phyloP scores from a whole-genome alignment of 2,797 vertebrate genomes.

The Propithecus deckenii region DNA sequence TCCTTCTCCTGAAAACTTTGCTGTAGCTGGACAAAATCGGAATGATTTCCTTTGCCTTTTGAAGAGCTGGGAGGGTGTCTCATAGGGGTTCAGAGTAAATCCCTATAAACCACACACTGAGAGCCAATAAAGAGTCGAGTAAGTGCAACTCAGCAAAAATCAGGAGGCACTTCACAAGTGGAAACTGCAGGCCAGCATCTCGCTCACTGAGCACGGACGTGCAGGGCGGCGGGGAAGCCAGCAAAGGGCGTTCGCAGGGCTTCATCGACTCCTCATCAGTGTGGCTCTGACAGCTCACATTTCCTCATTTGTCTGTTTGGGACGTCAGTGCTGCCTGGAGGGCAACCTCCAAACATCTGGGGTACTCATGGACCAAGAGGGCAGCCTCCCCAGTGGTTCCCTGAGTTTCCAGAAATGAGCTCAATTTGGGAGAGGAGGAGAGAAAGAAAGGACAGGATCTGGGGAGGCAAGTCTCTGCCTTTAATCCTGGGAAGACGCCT shows the following conservation, averaged over 20 bases:
- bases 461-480: background rate
- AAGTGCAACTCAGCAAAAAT: background rate
- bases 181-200: background rate
- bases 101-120: background rate
- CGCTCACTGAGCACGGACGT: background rate
- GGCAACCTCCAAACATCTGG: background rate
- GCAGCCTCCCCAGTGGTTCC: background rate
- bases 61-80: background rate
- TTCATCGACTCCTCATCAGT: background rate
- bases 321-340: background rate
- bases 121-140: background rate
- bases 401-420: background rate
- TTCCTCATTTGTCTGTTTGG: background rate
- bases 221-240: fast-evolving
- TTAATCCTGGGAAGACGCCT: background rate
- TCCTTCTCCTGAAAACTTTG: background rate
- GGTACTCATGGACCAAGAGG: no score
- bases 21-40: background rate
- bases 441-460: no score
- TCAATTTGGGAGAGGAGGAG: background rate
- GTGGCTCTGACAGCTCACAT: background rate
- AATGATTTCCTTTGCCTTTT: slow-evolving; percentile 47
- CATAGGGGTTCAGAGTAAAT: background rate
- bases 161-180: background rate
- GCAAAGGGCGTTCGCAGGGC: no score